phyloP scores from a whole-genome alignment of 1,140 invertebrate species.

The Cydia fagiglandana region DNA sequence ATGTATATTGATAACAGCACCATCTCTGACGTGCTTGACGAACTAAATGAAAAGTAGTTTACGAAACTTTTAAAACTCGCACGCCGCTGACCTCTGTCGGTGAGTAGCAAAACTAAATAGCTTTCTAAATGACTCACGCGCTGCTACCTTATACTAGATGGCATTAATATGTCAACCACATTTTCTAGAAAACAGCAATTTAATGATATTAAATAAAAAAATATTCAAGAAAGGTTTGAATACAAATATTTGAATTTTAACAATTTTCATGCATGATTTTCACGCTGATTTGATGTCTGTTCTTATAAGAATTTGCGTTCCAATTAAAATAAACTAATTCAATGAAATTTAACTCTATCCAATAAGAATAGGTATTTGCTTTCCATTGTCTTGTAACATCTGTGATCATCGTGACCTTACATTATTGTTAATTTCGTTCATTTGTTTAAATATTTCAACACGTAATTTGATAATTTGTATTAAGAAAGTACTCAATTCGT shows the following conservation, averaged over 20 bases:
- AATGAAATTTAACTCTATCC: slow-evolving; percentile 32
- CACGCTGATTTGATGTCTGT: neutral
- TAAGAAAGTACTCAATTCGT: neutral
- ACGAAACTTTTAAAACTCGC: slow-evolving; percentile 41
- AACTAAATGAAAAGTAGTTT: slow-evolving; percentile 47
- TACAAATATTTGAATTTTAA: no score
- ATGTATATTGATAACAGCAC: slow-evolving; percentile 36
- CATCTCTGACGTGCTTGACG: slow-evolving; percentile 43
- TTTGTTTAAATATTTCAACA: slow-evolving; percentile 36
- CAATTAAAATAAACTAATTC: slow-evolving; percentile 33
- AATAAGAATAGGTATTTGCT: slow-evolving; percentile 40
- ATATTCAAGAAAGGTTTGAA: neutral
- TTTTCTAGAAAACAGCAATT: neutral
- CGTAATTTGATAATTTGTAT: slow-evolving; percentile 24
- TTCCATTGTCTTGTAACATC: slow-evolving; percentile 40
- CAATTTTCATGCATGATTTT: no score
- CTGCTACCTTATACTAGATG: slow-evolving; percentile 48
- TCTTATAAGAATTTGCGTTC: neutral
- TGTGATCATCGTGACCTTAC: slow-evolving; percentile 47
- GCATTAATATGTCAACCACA: slow-evolving; percentile 35
- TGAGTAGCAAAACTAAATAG: slow-evolving; percentile 44
- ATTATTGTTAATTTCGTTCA: slow-evolving; percentile 41
- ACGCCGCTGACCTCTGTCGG: slow-evolving; percentile 49
- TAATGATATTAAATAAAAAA: neutral
- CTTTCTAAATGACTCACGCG: slow-evolving; percentile 33